phyloP scores from a whole-genome alignment of 2,113 vertebrate species.

The Cebidichthys violaceus region DNA sequence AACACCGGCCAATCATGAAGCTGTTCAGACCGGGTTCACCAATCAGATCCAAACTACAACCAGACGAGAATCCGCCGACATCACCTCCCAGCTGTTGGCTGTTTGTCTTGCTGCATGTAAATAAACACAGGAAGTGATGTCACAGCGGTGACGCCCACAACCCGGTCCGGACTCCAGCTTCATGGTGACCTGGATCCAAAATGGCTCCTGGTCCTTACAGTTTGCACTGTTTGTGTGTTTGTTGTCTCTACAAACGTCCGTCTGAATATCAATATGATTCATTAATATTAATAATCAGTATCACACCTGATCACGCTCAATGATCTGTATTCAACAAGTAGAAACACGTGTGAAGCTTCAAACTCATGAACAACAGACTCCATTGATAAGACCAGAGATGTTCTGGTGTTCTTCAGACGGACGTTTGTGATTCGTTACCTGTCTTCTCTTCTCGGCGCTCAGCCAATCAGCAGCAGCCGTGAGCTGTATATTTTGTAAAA shows the following conservation, averaged over 20 bases:
- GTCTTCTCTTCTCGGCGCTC: constrained; percentile 15
- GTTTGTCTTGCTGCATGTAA: constrained; percentile 71
- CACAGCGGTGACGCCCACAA: background rate
- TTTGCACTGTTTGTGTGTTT: constrained; percentile 22
- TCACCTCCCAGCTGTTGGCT: constrained; percentile 40
- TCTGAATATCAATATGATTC: constrained; percentile 9
- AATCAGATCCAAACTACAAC: constrained; percentile 5
- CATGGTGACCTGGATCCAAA: constrained; percentile 40
- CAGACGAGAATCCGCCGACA: background rate
- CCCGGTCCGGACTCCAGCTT: constrained; percentile 39
- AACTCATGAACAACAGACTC: too few species aligned
- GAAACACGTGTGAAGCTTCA: too few species aligned
- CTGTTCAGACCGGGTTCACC: constrained; percentile 46
- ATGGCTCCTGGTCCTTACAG: constrained; percentile 25
- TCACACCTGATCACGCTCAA: too few species aligned
- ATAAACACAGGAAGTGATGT: constrained; percentile 71
- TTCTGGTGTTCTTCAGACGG: constrained; percentile 26
- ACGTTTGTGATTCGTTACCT: constrained; percentile 9
- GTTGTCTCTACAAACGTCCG: constrained; percentile 22
- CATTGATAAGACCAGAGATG: too few species aligned
- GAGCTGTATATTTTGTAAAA: constrained; percentile 18
- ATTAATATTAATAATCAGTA: background rate
- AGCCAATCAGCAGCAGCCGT: constrained; percentile 55
- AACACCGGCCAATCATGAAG: constrained; percentile 21
- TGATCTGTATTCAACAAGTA: too few species aligned